Conservation (phyloP, 2,113 vertebrate species). For the Apaloderma vittatum region DNA sequence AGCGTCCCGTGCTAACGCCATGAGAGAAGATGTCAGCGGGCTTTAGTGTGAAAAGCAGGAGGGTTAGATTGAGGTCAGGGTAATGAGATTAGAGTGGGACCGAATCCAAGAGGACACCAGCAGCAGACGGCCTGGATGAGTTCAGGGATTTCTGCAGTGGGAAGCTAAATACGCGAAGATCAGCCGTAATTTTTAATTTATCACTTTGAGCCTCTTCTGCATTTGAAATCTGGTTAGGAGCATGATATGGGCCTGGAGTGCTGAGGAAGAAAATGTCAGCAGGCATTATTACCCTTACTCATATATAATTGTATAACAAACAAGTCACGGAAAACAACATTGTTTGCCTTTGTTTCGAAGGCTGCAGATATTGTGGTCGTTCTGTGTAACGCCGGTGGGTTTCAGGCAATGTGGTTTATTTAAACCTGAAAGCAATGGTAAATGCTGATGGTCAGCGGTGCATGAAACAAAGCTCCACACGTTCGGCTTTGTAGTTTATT, state of each 20-base stretch:
- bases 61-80: neutral
- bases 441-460: neutral
- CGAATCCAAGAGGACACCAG: neutral
- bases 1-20: neutral
- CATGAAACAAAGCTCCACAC: too few relatives aligned
- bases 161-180: neutral
- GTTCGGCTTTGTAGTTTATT: too few relatives aligned
- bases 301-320: neutral
- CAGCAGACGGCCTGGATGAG: neutral
- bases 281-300: neutral
- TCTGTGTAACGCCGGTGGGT: neutral
- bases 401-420: neutral
- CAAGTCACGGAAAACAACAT: neutral
- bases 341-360: conserved; percentile 15
- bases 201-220: neutral
- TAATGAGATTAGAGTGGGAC: neutral
- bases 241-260: neutral
- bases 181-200: neutral
- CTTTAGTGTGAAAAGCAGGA: neutral
- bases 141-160: neutral
- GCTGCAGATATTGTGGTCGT: neutral
- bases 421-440: neutral
- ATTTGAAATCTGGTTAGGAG: neutral
- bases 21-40: neutral
- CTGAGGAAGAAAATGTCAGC: neutral